phyloP scores from a whole-genome alignment of 2,113 vertebrate genomes.

The Zosterops pallidus region DNA sequence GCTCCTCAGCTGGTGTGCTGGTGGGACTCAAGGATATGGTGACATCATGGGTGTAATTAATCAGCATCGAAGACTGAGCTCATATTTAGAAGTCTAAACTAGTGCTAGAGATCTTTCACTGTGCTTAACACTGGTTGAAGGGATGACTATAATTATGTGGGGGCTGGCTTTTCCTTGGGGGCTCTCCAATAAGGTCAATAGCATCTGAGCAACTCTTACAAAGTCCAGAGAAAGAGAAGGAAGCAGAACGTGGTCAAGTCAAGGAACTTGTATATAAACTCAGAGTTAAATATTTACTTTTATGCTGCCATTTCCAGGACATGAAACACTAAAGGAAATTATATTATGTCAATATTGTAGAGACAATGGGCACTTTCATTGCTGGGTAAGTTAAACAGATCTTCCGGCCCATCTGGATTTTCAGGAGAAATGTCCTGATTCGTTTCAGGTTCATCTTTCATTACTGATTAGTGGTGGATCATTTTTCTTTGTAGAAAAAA shows the following conservation, averaged over 20 bases:
- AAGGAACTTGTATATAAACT: not conserved
- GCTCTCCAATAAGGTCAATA: not conserved
- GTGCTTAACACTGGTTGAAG: not conserved
- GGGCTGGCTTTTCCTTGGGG: not conserved
- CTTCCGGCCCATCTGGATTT: constrained; percentile 10
- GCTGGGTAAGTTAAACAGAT: not conserved
- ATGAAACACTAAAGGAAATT: not conserved
- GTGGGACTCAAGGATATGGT: not conserved
- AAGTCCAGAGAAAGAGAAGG: not conserved
- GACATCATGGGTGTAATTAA: not conserved
- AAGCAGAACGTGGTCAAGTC: not conserved
- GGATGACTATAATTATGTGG: not conserved
- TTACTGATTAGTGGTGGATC: not conserved
- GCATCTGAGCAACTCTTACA: not conserved
- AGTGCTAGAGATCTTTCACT: not conserved
- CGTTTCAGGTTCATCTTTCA: constrained; percentile 7
- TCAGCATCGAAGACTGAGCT: not conserved
- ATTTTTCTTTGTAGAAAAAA: constrained; percentile 2
- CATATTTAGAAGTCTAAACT: not conserved
- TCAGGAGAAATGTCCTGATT: not conserved
- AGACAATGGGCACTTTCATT: constrained; percentile 28
- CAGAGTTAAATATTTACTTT: constrained; percentile 9
- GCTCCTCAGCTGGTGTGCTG: not conserved
- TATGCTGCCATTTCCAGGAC: not conserved
- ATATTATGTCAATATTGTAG: not conserved